Percentiles rank a stretch among this genome's conserved stretches.
phyloP scores from a whole-genome alignment of 2,888 invertebrate species.

The Cheilosia vernalis region DNA sequence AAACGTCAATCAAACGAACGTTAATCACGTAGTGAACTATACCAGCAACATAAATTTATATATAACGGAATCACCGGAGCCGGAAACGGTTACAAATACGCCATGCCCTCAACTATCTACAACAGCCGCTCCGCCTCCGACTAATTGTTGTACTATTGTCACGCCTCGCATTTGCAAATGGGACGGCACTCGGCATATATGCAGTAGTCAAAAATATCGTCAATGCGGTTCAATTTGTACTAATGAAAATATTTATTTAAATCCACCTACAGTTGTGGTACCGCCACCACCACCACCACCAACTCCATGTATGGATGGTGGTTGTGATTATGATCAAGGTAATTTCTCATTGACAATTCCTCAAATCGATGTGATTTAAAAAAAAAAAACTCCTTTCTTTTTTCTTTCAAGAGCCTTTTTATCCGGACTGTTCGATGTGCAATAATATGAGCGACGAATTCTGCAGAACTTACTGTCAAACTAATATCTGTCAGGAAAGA shows the following conservation, averaged over 20 bases:
- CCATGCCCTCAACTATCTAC: slow-evolving; percentile 3
- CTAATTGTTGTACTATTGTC: slow-evolving; percentile 78
- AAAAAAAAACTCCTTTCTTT: not conserved
- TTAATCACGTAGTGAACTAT: slow-evolving; percentile 76
- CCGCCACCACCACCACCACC: slow-evolving; percentile 13
- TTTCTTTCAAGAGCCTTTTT: slow-evolving; percentile 71
- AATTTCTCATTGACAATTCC: not conserved
- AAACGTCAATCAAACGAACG: slow-evolving; percentile 54
- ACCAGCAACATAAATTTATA: slow-evolving; percentile 77
- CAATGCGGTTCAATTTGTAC: slow-evolving; percentile 79
- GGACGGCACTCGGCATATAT: slow-evolving; percentile 76
- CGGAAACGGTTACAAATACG: slow-evolving; percentile 39
- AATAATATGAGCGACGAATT: slow-evolving; percentile 31
- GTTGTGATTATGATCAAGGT: slow-evolving; percentile 65
- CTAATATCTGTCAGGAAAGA: slow-evolving; percentile 75
- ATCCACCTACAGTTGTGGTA: slow-evolving; percentile 52
- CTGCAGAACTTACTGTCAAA: slow-evolving; percentile 79
- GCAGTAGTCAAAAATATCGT: slow-evolving; percentile 77
- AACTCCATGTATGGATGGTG: slow-evolving; percentile 63
- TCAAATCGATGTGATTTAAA: not conserved
- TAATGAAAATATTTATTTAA: slow-evolving; percentile 77
- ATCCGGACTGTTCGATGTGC: slow-evolving; percentile 79
- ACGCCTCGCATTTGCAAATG: slow-evolving; percentile 78
- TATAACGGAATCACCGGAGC: slow-evolving; percentile 47
- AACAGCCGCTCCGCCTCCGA: not conserved